Conservation (phyloP, 2,797 vertebrate genomes). For the Chiroxiphia lanceolata region DNA sequence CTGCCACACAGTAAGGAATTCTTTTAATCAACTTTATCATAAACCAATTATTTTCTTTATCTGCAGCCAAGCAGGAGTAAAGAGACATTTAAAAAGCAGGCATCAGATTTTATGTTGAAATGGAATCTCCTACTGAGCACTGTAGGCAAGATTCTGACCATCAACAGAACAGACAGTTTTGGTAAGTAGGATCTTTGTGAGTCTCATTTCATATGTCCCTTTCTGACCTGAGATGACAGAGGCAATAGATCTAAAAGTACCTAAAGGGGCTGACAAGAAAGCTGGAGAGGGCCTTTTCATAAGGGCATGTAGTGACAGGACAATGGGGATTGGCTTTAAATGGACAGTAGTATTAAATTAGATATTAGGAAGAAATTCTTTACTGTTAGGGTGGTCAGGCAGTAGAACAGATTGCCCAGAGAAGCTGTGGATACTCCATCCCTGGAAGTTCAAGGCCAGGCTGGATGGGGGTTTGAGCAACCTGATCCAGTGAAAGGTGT, state of each 20-base stretch:
- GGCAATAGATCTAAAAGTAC: neutral
- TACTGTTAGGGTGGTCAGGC: neutral
- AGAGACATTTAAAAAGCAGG: conserved; percentile 61
- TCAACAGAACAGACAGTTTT: conserved; percentile 63
- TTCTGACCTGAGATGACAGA: neutral
- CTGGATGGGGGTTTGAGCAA: neutral
- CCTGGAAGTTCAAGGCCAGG: neutral
- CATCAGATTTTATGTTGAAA: conserved; percentile 69
- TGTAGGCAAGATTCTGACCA: conserved; percentile 70
- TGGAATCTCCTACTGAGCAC: conserved; percentile 71
- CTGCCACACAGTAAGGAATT: neutral
- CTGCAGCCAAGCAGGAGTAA: conserved; percentile 67
- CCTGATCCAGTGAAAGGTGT: neutral
- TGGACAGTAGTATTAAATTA: neutral
- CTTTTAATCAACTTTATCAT: neutral
- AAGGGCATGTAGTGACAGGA: neutral
- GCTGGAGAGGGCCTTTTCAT: neutral
- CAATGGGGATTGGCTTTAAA: neutral
- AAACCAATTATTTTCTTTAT: neutral
- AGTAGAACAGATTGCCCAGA: neutral
- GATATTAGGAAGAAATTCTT: neutral
- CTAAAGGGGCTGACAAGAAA: neutral
- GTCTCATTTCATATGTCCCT: neutral
- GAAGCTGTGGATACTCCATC: neutral
- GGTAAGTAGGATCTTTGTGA: conserved; percentile 55